Evolutionary conservation across 2,113 vertebrate genomes (phyloP), one percentile per base, ranked within the genome.

Genomic region (Salvelinus sp.): DNA sequence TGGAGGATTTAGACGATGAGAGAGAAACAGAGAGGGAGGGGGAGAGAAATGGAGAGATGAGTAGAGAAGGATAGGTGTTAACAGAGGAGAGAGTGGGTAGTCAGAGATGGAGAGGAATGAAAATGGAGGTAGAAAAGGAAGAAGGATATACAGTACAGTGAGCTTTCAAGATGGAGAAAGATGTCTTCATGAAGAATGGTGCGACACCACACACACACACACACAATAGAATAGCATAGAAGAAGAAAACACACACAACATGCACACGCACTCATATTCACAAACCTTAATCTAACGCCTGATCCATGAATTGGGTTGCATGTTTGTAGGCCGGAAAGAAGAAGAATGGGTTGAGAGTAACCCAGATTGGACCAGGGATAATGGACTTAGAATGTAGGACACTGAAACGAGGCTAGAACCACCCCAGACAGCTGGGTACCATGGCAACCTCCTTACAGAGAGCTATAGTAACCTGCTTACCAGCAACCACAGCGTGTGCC

Each of bases 371-470:
- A 73, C 74, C 76, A 80, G 74, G 87, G 83, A 84, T 80, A 84
- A 64, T 27, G 33, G 14, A 83, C 76, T 88, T 85, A 74, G 74
- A 87, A 91, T 88, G 68, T 88, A 82, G 85, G 81, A 83, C 84
- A 86, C 65, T 78, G 3, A 86, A 88, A 86, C 58, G 54, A 79
- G 80, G 65, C 67, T 86, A 82, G 27, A 44, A n/a, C 76, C 80
- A 68, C 72, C 78, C 12, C 82, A 76, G 79, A 83, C 20, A 79
- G 83, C 75, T 80, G 90, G 85, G 83, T 91, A 81, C 82, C 86
- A 90, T 83, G 73, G 86, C 82, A 86, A 76, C 86, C 71, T 82
- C 75, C 77, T 88, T 69, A 66, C 75, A 76, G 84, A 80, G 76
- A 79, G 76, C 79, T 54, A 63, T 66, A n/a, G 73, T 86, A 82